Base-by-base conservation (phyloP, 2,888 invertebrate genomes). In the Spisula solida region DNA sequence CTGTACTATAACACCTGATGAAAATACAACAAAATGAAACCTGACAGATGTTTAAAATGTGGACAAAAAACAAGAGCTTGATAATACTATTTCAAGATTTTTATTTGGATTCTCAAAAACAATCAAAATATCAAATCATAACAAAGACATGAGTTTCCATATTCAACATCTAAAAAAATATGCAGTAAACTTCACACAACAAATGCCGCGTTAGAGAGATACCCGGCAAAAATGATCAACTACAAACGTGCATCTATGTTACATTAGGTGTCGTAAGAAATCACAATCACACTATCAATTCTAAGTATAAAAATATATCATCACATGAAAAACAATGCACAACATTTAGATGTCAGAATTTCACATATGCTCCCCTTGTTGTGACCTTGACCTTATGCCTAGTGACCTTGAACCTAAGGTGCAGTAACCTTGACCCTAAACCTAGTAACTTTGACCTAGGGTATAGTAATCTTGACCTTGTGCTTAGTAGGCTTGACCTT, bases 91-190 rank as follows among this genome's bases (percentile, higher is more conserved):
- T 70, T 75, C 5, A 16, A 75, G 14, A 18, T 31, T 75, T 34
- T 75, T 75, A 75, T 75, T 75, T 75, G 75, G 75, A 75, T 75
- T 75, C 25, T 75, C 75, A 75, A 75, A 70, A 75, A 20, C 29
- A 31, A 25, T 34, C 29, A 75, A 75, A 75, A 75, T 34, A 75
- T 75, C 75, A 75, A 75, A 75, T 34, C 75, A 75, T 75, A 75
- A 75, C 75, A 75, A 75, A 31, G 75, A 75, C 75, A 34, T 25
- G 25, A 75, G 14, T 31, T 31, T 34, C 25, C 31, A 34, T 60
- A 75, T 75, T 75, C 75, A 75, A 75, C 31, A 75, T 75, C 75
- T 75, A 75, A 75, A 75, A 75, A 75, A 75, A 25, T 25, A 66
- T n/a, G n/a, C 1, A 66, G 56, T 25, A 6, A 66, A n/a, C 60